phyloP scores from a whole-genome alignment of 1,140 invertebrate species.

The Dryas iulia region DNA sequence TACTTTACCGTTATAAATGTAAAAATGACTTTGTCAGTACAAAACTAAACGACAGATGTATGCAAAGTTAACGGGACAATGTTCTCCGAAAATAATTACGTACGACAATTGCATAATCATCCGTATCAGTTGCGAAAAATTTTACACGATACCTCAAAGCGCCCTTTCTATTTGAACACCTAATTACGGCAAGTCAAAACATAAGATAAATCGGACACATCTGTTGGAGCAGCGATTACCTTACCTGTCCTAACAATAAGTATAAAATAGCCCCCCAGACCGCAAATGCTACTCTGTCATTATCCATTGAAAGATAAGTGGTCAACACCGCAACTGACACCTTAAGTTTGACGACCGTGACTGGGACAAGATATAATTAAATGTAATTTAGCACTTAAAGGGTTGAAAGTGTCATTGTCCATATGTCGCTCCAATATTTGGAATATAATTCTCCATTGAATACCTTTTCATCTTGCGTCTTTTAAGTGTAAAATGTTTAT shows the following conservation, averaged over 20 bases:
- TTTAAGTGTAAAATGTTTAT: not conserved
- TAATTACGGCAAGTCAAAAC: conserved; percentile 28
- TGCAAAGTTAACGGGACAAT: not conserved
- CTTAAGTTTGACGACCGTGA: conserved; percentile 62
- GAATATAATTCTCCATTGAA: conserved; percentile 30
- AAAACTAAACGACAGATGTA: not conserved
- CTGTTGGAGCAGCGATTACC: conserved; percentile 42
- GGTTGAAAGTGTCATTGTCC: conserved; percentile 60
- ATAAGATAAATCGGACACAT: conserved; percentile 33
- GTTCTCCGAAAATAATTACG: conserved; percentile 2
- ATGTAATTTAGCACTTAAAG: conserved; percentile 64
- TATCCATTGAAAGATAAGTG: conserved; percentile 62
- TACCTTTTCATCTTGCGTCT: conserved; percentile 28
- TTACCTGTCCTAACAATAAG: conserved; percentile 50
- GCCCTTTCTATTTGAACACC: conserved; percentile 15
- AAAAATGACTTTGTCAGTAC: not conserved
- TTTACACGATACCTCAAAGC: not conserved
- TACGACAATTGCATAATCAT: conserved; percentile 6
- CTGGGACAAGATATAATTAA: conserved; percentile 61
- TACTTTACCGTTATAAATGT: not conserved
- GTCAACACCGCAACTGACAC: conserved; percentile 72
- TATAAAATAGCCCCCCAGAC: conserved; percentile 45
- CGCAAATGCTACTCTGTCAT: conserved; percentile 39
- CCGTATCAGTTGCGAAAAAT: not conserved
- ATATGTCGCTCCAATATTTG: conserved; percentile 52